Percentiles rank a stretch among this genome's conserved stretches.
These are phyloP conservation scores for Pampusana beccarii DNA, from an alignment of 2,113 vertebrate species.

Conservation along the genomic window DNA sequence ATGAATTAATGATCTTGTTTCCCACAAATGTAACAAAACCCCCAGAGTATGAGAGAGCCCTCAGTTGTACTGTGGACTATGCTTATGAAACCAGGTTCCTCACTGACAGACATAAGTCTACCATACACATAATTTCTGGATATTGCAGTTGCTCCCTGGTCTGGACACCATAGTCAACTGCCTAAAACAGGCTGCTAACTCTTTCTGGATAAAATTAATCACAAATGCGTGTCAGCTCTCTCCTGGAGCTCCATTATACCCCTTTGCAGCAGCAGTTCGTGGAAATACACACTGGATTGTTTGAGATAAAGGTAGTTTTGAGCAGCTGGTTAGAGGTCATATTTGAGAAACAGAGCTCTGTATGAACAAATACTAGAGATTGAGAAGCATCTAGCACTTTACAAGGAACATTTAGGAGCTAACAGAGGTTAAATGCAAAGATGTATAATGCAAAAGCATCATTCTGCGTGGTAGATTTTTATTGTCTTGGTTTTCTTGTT, in stretches of 20 bases:
- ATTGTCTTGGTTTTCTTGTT: background rate
- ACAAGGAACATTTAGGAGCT: background rate
- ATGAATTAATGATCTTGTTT: background rate
- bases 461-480: background rate
- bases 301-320: background rate
- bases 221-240: background rate
- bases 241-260: background rate
- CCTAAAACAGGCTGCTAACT: background rate
- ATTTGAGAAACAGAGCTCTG: background rate
- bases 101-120: background rate
- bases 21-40: background rate
- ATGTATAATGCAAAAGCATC: background rate
- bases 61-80: rapidly evolving
- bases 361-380: background rate
- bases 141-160: background rate
- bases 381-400: background rate
- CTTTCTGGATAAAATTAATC: background rate
- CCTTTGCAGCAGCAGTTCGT: background rate
- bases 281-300: background rate
- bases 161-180: rapidly evolving
- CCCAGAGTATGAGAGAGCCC: background rate
- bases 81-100: background rate
- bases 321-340: background rate
- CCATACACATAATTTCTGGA: background rate
- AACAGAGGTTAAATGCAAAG: background rate